phyloP scores from a whole-genome alignment of 1,140 invertebrate genomes.

The Drosophila yakuba region DNA sequence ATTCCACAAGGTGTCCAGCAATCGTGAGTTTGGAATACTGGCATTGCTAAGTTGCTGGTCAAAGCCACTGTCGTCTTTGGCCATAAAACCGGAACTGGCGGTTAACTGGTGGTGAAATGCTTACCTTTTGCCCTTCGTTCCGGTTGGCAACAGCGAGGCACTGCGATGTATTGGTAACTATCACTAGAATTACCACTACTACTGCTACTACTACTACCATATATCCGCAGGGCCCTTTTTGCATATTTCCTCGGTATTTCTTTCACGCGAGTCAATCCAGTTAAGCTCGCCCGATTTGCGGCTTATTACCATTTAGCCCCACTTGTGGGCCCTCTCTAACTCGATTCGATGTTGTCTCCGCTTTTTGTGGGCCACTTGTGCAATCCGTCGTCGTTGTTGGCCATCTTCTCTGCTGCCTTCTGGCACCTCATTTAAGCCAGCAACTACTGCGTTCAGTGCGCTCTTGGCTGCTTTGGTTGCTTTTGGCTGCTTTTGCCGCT shows the following conservation, averaged over 20 bases:
- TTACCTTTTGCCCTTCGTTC: background rate
- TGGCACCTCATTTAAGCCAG: slow-evolving; percentile 50
- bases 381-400: slow-evolving; percentile 14
- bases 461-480: slow-evolving; percentile 25
- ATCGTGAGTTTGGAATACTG: background rate
- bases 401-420: slow-evolving; percentile 15
- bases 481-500: slow-evolving; percentile 43
- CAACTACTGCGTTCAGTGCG: slow-evolving; percentile 5
- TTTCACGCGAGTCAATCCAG: slow-evolving; percentile 3
- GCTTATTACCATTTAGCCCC: background rate
- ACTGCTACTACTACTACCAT: too few species aligned
- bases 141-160: background rate
- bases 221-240: background rate
- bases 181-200: background rate
- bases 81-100: slow-evolving; percentile 12
- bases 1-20: background rate
- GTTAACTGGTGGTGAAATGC: background rate
- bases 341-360: slow-evolving; percentile 2
- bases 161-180: background rate
- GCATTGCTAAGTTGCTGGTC: background rate
- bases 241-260: background rate
- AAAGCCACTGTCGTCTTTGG: background rate
- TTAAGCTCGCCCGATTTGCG: slow-evolving; percentile 9
- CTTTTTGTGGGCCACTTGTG: slow-evolving; percentile 53
- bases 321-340: slow-evolving; percentile 2